Conservation (phyloP, 2,113 vertebrate genomes). For the Gymnobelideus leadbeateri region DNA sequence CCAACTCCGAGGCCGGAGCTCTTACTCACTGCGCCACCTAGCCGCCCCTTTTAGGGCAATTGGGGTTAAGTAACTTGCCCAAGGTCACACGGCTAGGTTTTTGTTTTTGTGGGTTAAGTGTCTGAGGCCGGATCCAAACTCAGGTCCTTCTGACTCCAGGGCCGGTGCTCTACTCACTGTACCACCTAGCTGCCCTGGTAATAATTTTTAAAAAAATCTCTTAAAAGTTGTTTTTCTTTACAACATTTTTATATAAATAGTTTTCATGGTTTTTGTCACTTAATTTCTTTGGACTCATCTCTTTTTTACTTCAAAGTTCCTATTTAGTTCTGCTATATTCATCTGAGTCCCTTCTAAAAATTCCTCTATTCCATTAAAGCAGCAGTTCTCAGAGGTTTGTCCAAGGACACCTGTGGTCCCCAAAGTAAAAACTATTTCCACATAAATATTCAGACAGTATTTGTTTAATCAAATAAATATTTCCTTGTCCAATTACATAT, state of each 20-base stretch:
- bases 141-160: too few species aligned
- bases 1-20: too few species aligned
- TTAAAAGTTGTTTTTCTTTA: background rate
- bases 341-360: background rate
- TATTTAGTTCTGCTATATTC: background rate
- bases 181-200: too few species aligned
- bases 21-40: too few species aligned
- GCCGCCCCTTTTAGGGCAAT: too few species aligned
- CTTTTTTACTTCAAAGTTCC: background rate
- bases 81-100: too few species aligned
- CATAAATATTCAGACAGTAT: background rate
- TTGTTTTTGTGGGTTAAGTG: too few species aligned
- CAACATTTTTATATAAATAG: background rate
- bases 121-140: too few species aligned
- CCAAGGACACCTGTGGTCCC: background rate
- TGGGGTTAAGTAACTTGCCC: too few species aligned
- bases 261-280: background rate
- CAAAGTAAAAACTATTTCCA: background rate
- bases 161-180: too few species aligned
- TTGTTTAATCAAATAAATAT: background rate
- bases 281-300: background rate
- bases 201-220: background rate
- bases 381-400: background rate
- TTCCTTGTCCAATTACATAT: background rate
- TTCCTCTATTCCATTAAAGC: background rate